Base-by-base conservation (phyloP, 53 echinoderm and acorn worm genomes). In the Holothuria scabra region DNA sequence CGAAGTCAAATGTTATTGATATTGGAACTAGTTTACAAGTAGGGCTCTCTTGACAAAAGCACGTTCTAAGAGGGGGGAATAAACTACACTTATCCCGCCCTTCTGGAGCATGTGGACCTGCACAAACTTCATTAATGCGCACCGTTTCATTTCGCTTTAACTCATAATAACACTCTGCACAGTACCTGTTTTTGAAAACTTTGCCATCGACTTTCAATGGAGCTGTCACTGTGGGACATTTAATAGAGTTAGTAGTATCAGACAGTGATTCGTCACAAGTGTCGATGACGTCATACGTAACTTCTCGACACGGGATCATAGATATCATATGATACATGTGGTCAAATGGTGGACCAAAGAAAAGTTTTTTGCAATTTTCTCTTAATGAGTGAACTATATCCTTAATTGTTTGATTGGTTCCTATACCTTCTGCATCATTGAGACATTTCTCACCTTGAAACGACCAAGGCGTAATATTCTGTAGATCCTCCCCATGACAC, bases 1-100 rank as follows among this genome's bases (percentile, higher is more conserved):
- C 76, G 23, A 76, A 76, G 57, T 55, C 52, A 76, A 76, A 76
- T 11, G 76, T 76, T 29, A 76, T 76, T 20, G 76, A 76, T 76
- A 76, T 76, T 19, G 76, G 76, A 28, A 76, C 76, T 28, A 76
- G 76, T 20, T 19, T 26, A 16, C 12, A 1, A 12, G 1, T 10
- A 48, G 10, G 48, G 48, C 1, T 48, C 48, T 48, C 10, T 1
- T 48, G 35, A 35, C 35, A 35, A 6, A 35, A 4, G 6, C 35
- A 35, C 6, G 3, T 35, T 35, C 6, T 35, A 35, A 6, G 6
- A 3, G 35, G 35, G 6, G 35, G 12, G 7, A 48, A 8, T 48
- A 13, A 13, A 48, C 1, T 48, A 8, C 48, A 12, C 7, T 48
- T 1, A 48, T 13, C 1, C 48, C 48, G 1, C 11, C 48, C 7